Conservation (phyloP, 1,140 invertebrate species). For the Drosophila ambigua region DNA sequence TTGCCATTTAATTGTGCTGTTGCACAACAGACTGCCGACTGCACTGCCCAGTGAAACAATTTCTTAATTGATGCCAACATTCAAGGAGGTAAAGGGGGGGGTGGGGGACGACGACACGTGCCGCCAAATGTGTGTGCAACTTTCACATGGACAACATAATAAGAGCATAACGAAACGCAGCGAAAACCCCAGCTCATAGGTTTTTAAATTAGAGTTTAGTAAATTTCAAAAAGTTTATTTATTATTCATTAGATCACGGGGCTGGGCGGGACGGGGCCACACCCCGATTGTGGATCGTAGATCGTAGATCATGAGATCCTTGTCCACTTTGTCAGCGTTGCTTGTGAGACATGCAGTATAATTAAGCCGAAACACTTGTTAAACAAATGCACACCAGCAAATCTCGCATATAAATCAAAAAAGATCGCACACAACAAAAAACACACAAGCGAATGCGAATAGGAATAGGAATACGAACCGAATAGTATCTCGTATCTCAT, state of each 20-base stretch:
- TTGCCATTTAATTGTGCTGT: constrained; percentile 47
- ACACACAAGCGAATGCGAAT: background rate
- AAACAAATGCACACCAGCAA: constrained; percentile 25
- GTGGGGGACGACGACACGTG: constrained; percentile 47
- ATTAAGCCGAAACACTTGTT: constrained; percentile 76
- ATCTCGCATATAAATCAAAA: constrained; percentile 17
- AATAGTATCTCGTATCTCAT: constrained; percentile 55
- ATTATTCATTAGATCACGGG: constrained; percentile 54
- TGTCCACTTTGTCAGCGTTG: constrained; percentile 73
- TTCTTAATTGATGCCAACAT: constrained; percentile 62
- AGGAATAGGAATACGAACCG: no score
- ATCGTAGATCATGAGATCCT: constrained; percentile 60
- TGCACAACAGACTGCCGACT: constrained; percentile 33
- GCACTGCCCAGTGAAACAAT: constrained; percentile 45
- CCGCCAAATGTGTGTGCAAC: constrained; percentile 52
- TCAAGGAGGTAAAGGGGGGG: constrained; percentile 34
- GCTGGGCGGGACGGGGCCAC: background rate
- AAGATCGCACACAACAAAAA: constrained; percentile 46
- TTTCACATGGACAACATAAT: constrained; percentile 41
- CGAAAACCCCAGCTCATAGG: constrained; percentile 8
- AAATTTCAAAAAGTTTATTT: constrained; percentile 11
- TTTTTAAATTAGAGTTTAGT: no score
- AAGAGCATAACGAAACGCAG: constrained; percentile 7
- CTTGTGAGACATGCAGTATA: constrained; percentile 72
- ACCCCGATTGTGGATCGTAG: constrained; percentile 2